Evolutionary conservation across 35 echinoderm and acorn worm species (phyloP).

Genomic region (Acanthaster planci): DNA sequence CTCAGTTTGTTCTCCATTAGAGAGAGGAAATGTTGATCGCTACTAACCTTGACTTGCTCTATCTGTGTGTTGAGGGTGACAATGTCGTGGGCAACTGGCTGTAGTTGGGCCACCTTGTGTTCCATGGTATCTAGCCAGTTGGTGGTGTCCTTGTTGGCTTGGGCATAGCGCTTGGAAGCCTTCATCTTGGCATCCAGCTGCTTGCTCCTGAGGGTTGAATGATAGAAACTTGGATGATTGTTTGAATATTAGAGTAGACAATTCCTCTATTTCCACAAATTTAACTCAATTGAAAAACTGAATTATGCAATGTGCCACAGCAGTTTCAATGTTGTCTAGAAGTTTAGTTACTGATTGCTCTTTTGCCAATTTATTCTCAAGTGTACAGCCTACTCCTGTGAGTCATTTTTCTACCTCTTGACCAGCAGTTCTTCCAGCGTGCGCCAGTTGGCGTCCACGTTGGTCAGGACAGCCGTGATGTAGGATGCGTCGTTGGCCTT

Average conservation of each 20-base stretch:
- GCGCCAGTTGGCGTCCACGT: conserved; percentile 92
- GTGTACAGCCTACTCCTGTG: too few relatives aligned
- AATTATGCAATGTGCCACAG: too few relatives aligned
- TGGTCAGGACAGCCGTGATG: conserved; percentile 83
- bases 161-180: conserved; percentile 71
- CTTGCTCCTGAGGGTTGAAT: conserved; percentile 72
- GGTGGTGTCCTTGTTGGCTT: conserved; percentile 64
- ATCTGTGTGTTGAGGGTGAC: conserved; percentile 88
- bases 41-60: conserved; percentile 89
- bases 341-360: too few relatives aligned
- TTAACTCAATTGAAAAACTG: too few relatives aligned
- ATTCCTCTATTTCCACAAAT: too few relatives aligned
- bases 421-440: conserved; percentile 82
- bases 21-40: too few relatives aligned
- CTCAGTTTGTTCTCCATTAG: too few relatives aligned
- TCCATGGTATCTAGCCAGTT: conserved; percentile 87
- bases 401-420: conserved; percentile 87
- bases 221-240: too few relatives aligned
- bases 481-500: conserved; percentile 91
- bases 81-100: conserved; percentile 68
- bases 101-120: conserved; percentile 74
- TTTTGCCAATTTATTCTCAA: too few relatives aligned
- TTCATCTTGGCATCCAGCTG: conserved; percentile 76
- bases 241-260: too few relatives aligned
- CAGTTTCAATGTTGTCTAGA: too few relatives aligned